Evolutionary conservation across 92 coral and sea anemone species (phyloP), one percentile per base, ranked within the genome.

Genomic region (Epizoanthus fatuus): DNA sequence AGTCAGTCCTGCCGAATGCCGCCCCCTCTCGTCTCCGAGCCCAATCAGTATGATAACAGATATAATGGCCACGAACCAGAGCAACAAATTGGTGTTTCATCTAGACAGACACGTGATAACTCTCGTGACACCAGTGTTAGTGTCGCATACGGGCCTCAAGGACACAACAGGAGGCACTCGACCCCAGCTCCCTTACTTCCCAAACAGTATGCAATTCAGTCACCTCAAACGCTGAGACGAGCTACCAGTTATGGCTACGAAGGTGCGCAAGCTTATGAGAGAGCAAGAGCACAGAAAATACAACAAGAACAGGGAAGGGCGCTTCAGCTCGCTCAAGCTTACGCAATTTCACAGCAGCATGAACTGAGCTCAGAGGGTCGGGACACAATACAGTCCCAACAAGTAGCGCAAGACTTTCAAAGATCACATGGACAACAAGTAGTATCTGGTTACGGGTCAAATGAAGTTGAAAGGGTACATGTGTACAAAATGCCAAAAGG

Each of bases 211-310:
- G 58, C 82, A 42, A 17, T 40, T 20, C 82, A 62, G 16, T 77
- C 82, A 40, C 56, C 70, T 77, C 82, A 59, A 56, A 16, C 65
- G 32, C 19, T 77, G 69, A 77, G 70, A 60, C 62, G 82, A 60
- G 82, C 70, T 59, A 69, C 69, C 20, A 77, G 82, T 40, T 77
- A 77, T 62, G 71, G 69, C 35, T 77, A 39, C 70, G 82, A 60
- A 42, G 42, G 32, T 12, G 5, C 39, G 35, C 70, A 19, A 10
- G 38, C 11, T 57, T 75, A 75, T 37, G 68, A 57, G 32, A 57
- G 40, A 25, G 47, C 14, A 60, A 77, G 63, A 68, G 63, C 60
- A 22, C 69, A 60, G 29, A 60, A 62, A 55, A 10, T 13, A 22
- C 32, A 5, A 14, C 82, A 60, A 1, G 57, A 19, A 1, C 47